A percentile compares a stretch with the other conserved stretches of the same genome.
Conservation (phyloP, 2,797 vertebrate species). For the Bovichtus variegatus region DNA sequence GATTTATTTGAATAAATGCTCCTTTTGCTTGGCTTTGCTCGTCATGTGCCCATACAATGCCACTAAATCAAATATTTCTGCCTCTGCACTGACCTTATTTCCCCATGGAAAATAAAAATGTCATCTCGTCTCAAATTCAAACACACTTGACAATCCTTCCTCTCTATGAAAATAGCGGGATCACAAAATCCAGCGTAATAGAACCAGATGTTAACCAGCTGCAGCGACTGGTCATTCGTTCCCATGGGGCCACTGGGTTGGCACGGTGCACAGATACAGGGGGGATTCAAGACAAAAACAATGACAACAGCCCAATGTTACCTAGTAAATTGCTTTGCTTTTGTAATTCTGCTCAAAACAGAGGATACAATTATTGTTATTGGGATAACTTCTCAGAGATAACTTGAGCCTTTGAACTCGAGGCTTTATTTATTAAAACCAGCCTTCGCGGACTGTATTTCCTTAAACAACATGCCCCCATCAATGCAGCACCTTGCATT, state of each 20-base stretch:
- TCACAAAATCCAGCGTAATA: constrained; percentile 8
- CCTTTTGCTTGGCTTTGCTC: not conserved
- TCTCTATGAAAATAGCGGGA: not conserved
- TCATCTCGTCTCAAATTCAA: constrained; percentile 16
- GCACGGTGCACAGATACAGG: constrained; percentile 1
- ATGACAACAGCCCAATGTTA: not conserved
- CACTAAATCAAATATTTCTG: not conserved
- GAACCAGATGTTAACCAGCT: not conserved
- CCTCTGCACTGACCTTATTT: not conserved
- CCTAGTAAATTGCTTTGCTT: not conserved
- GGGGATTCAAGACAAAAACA: not conserved
- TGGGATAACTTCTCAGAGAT: not conserved
- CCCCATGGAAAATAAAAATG: not conserved
- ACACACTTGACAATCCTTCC: not conserved
- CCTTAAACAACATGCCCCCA: not conserved
- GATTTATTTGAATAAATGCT: not conserved
- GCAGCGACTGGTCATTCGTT: constrained; percentile 19
- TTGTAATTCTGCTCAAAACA: not conserved
- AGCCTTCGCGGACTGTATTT: not conserved
- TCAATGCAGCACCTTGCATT: not conserved
- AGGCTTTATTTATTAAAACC: constrained; percentile 8
- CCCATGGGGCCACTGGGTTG: constrained; percentile 34
- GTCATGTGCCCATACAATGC: not conserved
- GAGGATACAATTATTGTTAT: not conserved
- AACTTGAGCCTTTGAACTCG: constrained; percentile 3